Evolutionary conservation across 2,888 invertebrate genomes (phyloP).

Genomic region (Drosophila differens): DNA sequence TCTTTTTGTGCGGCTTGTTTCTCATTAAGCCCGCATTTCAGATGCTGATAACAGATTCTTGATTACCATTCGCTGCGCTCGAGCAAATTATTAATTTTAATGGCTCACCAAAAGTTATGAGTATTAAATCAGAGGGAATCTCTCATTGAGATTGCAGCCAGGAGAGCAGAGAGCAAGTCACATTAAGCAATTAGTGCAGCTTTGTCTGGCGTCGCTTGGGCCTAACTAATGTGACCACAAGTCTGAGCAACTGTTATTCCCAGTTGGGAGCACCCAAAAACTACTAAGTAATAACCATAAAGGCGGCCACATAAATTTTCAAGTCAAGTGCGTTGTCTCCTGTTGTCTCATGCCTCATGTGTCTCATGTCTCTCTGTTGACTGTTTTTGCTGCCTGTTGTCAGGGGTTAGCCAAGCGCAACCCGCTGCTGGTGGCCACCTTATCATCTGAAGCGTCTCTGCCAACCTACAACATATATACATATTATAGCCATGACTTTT

Average conservation of each 20-base stretch:
- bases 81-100: conserved; percentile 84
- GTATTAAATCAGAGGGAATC: conserved; percentile 39
- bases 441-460: conserved; percentile 57
- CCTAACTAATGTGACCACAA: conserved; percentile 68
- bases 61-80: conserved; percentile 54
- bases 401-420: conserved; percentile 83
- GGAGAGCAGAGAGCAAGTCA: conserved; percentile 36
- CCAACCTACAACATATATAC: conserved; percentile 27
- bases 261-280: conserved; percentile 22
- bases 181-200: conserved; percentile 73
- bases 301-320: conserved; percentile 81
- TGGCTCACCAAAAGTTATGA: conserved; percentile 60
- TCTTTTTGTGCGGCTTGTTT: conserved; percentile 1
- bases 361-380: conserved; percentile 4
- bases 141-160: conserved; percentile 7
- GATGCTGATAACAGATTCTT: conserved; percentile 66
- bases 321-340: conserved; percentile 80
- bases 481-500: conserved; percentile 61
- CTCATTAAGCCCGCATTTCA: conserved; percentile 62
- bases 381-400: conserved; percentile 17
- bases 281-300: conserved; percentile 73
- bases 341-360: conserved; percentile 14
- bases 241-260: conserved; percentile 18
- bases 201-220: conserved; percentile 66
- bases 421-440: conserved; percentile 66